phyloP scores from a whole-genome alignment of 2,113 vertebrate species.

The Microtus oregoni region DNA sequence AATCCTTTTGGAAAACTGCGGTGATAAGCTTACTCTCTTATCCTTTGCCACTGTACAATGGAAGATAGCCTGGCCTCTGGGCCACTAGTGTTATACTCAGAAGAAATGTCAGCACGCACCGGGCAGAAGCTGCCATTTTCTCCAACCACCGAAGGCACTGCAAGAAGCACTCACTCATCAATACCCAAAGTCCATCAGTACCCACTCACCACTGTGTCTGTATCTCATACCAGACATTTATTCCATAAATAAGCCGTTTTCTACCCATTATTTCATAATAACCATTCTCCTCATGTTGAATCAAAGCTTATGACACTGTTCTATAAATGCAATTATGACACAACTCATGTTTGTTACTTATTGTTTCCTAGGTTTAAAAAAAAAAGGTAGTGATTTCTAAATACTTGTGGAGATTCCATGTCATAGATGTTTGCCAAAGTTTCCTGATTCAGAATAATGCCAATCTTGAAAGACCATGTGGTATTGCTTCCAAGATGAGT shows the following conservation, averaged over 20 bases:
- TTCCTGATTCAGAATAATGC: background rate
- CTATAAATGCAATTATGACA: slow-evolving; percentile 59
- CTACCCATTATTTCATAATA: slow-evolving; percentile 39
- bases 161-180: background rate
- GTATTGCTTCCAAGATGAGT: background rate
- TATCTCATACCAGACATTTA: background rate
- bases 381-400: slow-evolving; percentile 40
- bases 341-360: slow-evolving; percentile 50
- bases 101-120: background rate
- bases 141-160: background rate
- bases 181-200: background rate
- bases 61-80: background rate
- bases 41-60: background rate
- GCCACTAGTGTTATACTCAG: background rate
- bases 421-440: background rate
- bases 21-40: background rate
- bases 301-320: slow-evolving; percentile 46
- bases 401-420: background rate
- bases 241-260: slow-evolving; percentile 60
- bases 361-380: slow-evolving; percentile 51
- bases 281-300: slow-evolving; percentile 54
- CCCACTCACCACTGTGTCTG: background rate
- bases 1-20: background rate
- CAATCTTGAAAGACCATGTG: background rate
- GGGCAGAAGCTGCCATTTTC: background rate